A percentile compares a stretch with the other conserved stretches of the same genome.
Conservation (phyloP, 2,888 invertebrate species). For the Lasioglossum villosulum region DNA sequence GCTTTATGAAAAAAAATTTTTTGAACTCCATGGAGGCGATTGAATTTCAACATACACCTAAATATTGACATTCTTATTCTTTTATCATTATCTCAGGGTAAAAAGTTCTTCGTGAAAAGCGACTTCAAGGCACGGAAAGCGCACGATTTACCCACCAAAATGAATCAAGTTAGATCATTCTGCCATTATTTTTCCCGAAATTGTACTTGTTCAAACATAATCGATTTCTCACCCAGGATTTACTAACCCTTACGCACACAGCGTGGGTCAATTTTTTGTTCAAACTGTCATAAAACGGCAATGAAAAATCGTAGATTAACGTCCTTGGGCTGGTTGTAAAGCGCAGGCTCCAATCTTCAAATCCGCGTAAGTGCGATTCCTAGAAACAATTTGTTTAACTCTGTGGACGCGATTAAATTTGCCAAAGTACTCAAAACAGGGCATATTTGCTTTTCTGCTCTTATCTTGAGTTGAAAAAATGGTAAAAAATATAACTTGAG, state of each 20-base stretch:
- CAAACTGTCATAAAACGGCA: background rate
- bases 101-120: background rate
- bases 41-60: background rate
- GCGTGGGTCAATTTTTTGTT: too few relatives aligned
- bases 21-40: background rate
- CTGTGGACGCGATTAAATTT: background rate
- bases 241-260: too few relatives aligned
- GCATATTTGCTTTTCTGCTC: background rate
- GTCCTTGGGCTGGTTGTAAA: background rate
- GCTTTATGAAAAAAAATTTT: background rate
- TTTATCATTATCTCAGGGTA: background rate
- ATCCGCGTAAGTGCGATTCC: rapidly evolving
- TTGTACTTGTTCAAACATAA: rapidly evolving
- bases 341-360: background rate
- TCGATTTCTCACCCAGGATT: too few relatives aligned
- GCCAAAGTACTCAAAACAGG: background rate
- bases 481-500: background rate
- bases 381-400: background rate
- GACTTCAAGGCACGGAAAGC: background rate
- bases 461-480: background rate
- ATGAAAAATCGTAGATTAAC: background rate
- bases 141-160: rapidly evolving
- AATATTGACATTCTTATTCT: background rate
- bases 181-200: background rate
- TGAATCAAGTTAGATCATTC: background rate